Evolutionary conservation across 2,113 vertebrate species (phyloP), one percentile per base, ranked within the genome.

Genomic region (Camelus bactrianus): DNA sequence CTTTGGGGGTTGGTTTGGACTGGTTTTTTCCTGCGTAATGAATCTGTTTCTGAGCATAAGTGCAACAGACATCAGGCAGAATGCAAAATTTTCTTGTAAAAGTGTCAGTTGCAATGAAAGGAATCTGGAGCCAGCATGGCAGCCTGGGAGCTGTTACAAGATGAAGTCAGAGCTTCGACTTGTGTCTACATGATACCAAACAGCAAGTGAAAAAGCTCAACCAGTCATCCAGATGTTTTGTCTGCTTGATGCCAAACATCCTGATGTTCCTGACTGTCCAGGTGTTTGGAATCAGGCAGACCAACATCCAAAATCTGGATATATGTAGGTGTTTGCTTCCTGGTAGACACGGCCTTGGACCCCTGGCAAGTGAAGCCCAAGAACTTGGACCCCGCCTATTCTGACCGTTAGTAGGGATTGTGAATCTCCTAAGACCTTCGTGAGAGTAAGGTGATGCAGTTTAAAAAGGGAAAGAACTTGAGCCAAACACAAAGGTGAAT

Each of bases 181-280:
- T 97, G 77, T 98, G 97, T 97, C 98, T 98, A 97, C 97, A 97
- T 97, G 97, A 98, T 94, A 98, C 96, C 97, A 97, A 97, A 93
- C 97, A 97, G 97, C 88, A 91, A 96, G 95, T 94, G 96, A 98
- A 96, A 97, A 97, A 97, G 38, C 91, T 92, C 82, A 96, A 96
- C 58, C 97, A 96, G 93, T 73, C 94, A 95, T 97, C 97, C 97
- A 97, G 98, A 97, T 98, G 97, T 95, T 96, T 95, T 89, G 91
- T 97, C 96, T 96, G 87, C 95, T 81, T 58, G 83, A 94, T 97
- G 93, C 95, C 97, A 97, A 97, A 90, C 79, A 94, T 87, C 89
- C 96, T 97, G 91, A 94, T 96, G 83, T 91, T 96, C 97, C 96
- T 86, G 91, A 24, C 79, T 87, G 38, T 81, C 92, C 97, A 98